A percentile compares a stretch with the other conserved stretches of the same genome.
phyloP scores from a whole-genome alignment of 2,113 vertebrate genomes.

The Pitta sordida region DNA sequence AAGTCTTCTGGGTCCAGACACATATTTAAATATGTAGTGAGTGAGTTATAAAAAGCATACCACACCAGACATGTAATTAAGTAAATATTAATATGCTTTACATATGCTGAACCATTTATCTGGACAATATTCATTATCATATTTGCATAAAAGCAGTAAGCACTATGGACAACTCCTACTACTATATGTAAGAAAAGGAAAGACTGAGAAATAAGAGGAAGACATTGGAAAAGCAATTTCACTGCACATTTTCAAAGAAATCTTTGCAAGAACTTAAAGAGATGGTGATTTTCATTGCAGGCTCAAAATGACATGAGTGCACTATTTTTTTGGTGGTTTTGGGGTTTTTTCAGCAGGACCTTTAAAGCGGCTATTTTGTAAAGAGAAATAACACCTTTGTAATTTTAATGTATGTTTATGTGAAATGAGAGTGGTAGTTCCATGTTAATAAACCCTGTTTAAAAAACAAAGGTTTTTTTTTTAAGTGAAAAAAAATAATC shows the following conservation, averaged over 20 bases:
- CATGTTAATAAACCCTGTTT: slow-evolving; percentile 67
- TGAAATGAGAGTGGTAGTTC: slow-evolving; percentile 56
- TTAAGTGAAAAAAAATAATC: not conserved
- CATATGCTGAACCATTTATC: not conserved
- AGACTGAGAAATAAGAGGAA: not conserved
- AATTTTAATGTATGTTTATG: slow-evolving; percentile 69
- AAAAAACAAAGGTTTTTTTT: not conserved
- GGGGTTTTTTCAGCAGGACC: not conserved
- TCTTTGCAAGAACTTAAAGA: not conserved
- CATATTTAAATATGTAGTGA: not conserved
- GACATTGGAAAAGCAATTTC: not conserved
- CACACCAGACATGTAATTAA: not conserved
- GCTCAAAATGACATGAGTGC: not conserved
- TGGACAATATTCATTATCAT: not conserved
- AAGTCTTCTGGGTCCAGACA: not conserved
- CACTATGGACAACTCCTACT: slow-evolving; percentile 13
- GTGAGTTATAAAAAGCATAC: not conserved
- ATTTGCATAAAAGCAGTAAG: not conserved
- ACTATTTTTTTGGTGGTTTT: not conserved
- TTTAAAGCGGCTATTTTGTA: slow-evolving; percentile 47
- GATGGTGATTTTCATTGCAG: not conserved
- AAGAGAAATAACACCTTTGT: slow-evolving; percentile 57
- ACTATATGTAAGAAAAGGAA: not conserved
- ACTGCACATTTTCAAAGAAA: slow-evolving; percentile 15
- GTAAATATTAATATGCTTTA: slow-evolving; percentile 16